These are phyloP conservation scores for Papilio gigon DNA, from an alignment of 2,888 invertebrate species.

Conservation along the genomic window DNA sequence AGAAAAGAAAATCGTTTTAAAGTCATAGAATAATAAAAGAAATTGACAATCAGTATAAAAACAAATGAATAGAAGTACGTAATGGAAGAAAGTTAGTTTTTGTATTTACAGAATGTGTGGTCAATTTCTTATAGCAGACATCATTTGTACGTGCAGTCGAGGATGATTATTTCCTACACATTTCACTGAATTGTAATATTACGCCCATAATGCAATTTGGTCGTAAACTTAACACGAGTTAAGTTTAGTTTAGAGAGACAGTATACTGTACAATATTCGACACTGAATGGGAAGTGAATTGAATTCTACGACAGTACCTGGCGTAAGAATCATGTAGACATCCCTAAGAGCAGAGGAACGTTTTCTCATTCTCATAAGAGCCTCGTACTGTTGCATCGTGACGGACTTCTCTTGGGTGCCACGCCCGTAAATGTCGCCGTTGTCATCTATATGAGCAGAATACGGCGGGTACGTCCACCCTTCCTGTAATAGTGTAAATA, in stretches of 20 bases:
- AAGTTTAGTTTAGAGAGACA: too few species aligned
- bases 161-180: not conserved
- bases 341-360: conserved; percentile 77
- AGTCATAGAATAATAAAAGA: not conserved
- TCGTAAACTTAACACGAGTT: not conserved
- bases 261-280: not conserved
- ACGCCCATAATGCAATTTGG: not conserved
- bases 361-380: conserved; percentile 80
- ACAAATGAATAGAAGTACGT: not conserved
- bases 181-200: not conserved
- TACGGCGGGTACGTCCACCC: conserved; percentile 93
- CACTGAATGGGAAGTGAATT: not conserved
- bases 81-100: not conserved
- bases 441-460: conserved; percentile 87
- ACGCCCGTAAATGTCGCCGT: conserved; percentile 91
- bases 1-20: not conserved
- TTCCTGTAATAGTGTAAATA: conserved; percentile 48
- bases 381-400: conserved; percentile 85
- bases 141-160: not conserved
- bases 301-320: conserved; percentile 69
- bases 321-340: conserved; percentile 85
- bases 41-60: not conserved
- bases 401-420: conserved; percentile 91
- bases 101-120: not conserved
- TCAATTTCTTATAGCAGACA: not conserved